phyloP scores from a whole-genome alignment of 2,888 invertebrate species.

The Leptinotarsa rubiginosa region DNA sequence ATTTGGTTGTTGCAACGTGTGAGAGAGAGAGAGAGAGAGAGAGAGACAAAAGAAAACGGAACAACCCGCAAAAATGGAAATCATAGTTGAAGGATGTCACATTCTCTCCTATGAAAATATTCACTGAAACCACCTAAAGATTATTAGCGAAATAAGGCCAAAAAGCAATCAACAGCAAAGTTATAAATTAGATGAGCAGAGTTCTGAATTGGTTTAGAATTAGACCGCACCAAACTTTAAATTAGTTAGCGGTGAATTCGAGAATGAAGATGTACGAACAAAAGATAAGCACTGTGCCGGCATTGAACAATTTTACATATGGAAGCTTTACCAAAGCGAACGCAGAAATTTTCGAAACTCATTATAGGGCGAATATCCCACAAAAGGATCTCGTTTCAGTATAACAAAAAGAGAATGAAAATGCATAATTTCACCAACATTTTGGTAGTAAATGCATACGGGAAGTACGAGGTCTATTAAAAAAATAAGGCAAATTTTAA shows the following conservation, averaged over 20 bases:
- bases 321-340: background rate
- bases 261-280: slow-evolving; percentile 22
- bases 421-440: background rate
- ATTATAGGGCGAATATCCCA: background rate
- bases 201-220: slow-evolving; percentile 14
- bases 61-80: too few species aligned
- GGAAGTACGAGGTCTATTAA: too few species aligned
- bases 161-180: slow-evolving; percentile 18
- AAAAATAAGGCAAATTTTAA: too few species aligned
- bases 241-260: slow-evolving; percentile 16
- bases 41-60: too few species aligned
- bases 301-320: slow-evolving; percentile 18
- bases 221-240: slow-evolving; percentile 16
- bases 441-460: background rate
- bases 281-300: slow-evolving; percentile 12
- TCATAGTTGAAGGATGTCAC: background rate
- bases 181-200: slow-evolving; percentile 17
- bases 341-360: background rate
- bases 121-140: background rate
- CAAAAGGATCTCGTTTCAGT: background rate
- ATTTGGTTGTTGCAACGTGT: too few species aligned
- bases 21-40: too few species aligned
- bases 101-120: background rate
- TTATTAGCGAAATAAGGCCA: background rate
- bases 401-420: background rate